phyloP scores from a whole-genome alignment of 2,113 vertebrate species.

The Patagioenas fasciata region DNA sequence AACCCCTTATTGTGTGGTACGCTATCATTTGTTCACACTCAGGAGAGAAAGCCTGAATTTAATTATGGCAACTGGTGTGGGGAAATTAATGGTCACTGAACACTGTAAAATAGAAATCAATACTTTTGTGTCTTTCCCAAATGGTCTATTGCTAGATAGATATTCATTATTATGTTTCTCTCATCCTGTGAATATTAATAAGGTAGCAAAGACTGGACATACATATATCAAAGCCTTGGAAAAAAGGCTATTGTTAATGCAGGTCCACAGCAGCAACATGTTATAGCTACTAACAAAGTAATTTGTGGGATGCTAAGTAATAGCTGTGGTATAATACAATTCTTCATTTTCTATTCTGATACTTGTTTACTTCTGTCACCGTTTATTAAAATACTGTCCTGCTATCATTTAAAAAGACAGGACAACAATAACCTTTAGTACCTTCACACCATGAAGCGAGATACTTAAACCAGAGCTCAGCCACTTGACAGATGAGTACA shows the following conservation, averaged over 20 bases:
- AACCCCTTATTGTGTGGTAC: background rate
- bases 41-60: background rate
- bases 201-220: background rate
- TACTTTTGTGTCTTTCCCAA: background rate
- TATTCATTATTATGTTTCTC: conserved; percentile 14
- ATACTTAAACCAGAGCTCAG: conserved; percentile 13
- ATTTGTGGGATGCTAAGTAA: conserved; percentile 17
- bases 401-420: conserved; percentile 42
- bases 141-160: background rate
- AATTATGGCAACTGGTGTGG: background rate
- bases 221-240: background rate
- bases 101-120: conserved; percentile 26
- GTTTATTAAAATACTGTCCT: conserved; percentile 37
- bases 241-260: background rate
- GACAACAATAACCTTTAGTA: conserved; percentile 35
- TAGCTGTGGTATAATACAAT: background rate
- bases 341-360: conserved; percentile 13
- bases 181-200: conserved; percentile 29
- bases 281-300: background rate
- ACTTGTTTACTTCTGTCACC: conserved; percentile 12
- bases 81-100: conserved; percentile 32
- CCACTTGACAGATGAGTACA: conserved; percentile 19
- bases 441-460: background rate
- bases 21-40: background rate
- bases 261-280: background rate